Evolutionary conservation across 2,113 vertebrate genomes (phyloP), one percentile per base, ranked within the genome.

Genomic region (Amia ocellicauda): DNA sequence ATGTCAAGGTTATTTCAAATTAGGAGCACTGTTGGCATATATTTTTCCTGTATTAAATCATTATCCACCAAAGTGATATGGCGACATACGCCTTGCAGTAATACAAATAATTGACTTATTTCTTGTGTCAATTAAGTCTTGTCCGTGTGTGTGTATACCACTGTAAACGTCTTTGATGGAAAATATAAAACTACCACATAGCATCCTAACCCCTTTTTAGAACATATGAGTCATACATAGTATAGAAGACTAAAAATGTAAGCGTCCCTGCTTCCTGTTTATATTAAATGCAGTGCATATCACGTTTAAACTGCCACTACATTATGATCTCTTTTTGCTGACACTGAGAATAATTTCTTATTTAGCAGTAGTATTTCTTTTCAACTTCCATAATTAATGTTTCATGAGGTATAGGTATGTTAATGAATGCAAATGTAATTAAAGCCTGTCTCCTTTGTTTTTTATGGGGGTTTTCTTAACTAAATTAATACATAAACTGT

Each of bases 361-460:
- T 86, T 86, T 84, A 83, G 75, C 64, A 3, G 71, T 71, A 62
- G 73, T 79, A 82, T 87, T 79, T 76, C 63, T 17, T 54, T 62
- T 17, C 66, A 57, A 59, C 69, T 69, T 14, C 52, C 75, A 75
- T 83, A 80, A 85, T 83, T 84, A 84, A 86, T 82, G 82, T 81
- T 81, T 81, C 78, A 84, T 80, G 79, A 80, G 78, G 79, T 81
- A 78, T 75, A 77, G 78, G 51, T 24, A 41, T 47, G 31, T 58
- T 69, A 67, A 67, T 60, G 56, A 73, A 58, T 51, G 26, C 43
- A 67, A 73, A 66, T 65, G 55, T 42, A 73, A 41, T 69, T 63
- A 64, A 82, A 76, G 63, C 62, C 64, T 71, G 77, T 76, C 77
- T 69, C 67, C 65, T 73, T 75, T 74, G 72, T 79, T 83, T 79